These are phyloP conservation scores for Archips xylosteana DNA, from an alignment of 2,888 invertebrate genomes.

Conservation along the genomic window DNA sequence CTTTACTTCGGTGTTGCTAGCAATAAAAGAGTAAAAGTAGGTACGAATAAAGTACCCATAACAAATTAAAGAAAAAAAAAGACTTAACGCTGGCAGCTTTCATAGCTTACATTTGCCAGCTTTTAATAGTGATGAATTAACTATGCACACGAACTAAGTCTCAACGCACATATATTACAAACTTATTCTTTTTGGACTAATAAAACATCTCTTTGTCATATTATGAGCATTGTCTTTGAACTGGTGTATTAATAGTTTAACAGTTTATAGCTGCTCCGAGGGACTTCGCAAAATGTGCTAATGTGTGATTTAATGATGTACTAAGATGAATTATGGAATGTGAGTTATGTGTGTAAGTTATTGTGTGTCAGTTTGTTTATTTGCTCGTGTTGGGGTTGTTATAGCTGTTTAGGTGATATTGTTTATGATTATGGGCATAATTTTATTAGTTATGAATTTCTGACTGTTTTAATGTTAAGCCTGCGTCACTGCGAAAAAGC, in stretches of 20 bases:
- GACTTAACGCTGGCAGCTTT: neutral
- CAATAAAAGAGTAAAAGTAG: neutral
- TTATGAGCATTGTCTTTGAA: conserved; percentile 58
- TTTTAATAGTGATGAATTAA: conserved; percentile 21
- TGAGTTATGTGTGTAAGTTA: conserved; percentile 39
- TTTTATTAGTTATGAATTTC: neutral
- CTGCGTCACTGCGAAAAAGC: neutral
- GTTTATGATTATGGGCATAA: conserved; percentile 9
- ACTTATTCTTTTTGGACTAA: conserved; percentile 37
- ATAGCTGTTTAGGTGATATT: conserved; percentile 29
- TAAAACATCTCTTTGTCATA: conserved; percentile 42
- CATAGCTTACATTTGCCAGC: neutral
- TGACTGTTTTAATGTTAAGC: neutral
- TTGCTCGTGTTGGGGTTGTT: conserved; percentile 10
- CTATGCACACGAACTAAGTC: conserved; percentile 25
- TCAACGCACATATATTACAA: conserved; percentile 17
- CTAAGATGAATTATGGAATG: conserved; percentile 51
- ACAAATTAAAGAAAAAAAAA: neutral
- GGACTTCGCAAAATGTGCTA: conserved; percentile 58
- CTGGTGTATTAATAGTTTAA: conserved; percentile 62
- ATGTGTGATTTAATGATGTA: conserved; percentile 57
- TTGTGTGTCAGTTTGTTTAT: conserved; percentile 14
- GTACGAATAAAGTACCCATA: too few species aligned
- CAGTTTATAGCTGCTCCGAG: conserved; percentile 60
- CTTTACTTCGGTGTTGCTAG: neutral